Evolutionary conservation across 2,113 vertebrate genomes (phyloP).

Genomic region (Pyrgilauda ruficollis): DNA sequence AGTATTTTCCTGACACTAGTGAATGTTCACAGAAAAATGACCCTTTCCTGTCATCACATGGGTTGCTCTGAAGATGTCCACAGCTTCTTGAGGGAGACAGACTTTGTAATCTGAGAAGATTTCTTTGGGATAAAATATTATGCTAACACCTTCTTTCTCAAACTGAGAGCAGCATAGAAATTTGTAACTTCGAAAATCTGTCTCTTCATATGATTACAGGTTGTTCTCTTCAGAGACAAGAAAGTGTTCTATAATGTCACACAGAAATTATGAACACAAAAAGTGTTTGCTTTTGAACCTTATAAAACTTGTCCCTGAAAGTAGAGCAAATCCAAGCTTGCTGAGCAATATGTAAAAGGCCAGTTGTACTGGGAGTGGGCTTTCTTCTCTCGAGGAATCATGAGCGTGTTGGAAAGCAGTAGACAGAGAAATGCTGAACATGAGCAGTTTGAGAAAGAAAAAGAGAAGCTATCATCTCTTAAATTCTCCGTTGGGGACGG

Average conservation of each 20-base stretch:
- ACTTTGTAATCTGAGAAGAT: background rate
- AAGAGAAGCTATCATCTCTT: background rate
- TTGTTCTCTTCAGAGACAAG: background rate
- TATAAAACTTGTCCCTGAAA: background rate
- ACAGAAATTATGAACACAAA: background rate
- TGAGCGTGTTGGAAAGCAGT: background rate
- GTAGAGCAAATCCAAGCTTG: background rate
- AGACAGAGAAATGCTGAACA: background rate
- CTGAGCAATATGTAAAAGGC: background rate
- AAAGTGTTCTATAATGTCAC: background rate
- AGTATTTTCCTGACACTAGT: background rate
- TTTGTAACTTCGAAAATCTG: background rate
- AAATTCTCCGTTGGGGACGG: background rate
- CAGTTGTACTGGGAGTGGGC: background rate
- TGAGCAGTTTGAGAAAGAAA: background rate
- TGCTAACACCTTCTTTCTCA: background rate
- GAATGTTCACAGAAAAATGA: background rate
- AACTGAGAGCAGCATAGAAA: background rate
- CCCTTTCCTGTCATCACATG: background rate
- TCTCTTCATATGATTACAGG: background rate
- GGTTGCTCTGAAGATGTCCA: background rate
- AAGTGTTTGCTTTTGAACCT: background rate
- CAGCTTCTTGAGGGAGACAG: background rate
- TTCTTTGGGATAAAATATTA: background rate
- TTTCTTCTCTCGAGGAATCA: conserved; percentile 33